Evolutionary conservation across 2,888 invertebrate genomes (phyloP).

Genomic region (Agrotis clavis): DNA sequence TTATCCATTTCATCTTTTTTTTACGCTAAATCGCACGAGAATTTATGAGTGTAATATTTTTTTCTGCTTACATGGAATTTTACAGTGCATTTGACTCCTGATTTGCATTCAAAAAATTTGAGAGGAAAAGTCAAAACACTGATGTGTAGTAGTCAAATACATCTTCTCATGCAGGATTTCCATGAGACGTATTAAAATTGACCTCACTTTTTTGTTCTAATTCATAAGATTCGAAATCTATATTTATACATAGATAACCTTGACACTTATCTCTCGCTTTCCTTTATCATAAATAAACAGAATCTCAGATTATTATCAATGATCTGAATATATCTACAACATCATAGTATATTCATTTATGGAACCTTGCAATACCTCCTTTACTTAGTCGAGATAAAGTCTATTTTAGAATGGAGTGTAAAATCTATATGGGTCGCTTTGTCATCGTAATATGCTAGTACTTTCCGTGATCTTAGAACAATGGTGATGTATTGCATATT

Average conservation of each 20-base stretch:
- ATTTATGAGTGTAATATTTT: neutral
- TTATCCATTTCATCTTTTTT: neutral
- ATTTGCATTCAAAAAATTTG: neutral
- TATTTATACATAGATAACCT: conserved; percentile 21
- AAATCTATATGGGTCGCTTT: conserved; percentile 12
- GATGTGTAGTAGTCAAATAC: neutral
- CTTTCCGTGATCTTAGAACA: conserved; percentile 40
- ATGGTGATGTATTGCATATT: conserved; percentile 21
- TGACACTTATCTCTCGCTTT: conserved; percentile 52
- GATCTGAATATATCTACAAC: conserved; percentile 39
- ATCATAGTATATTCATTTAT: conserved; percentile 12
- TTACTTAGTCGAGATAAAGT: neutral
- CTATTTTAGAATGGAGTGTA: neutral
- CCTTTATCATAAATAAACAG: conserved; percentile 64
- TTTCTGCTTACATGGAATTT: neutral
- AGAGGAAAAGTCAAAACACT: no score
- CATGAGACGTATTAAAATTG: neutral
- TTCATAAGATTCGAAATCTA: conserved; percentile 3
- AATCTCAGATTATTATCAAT: conserved; percentile 59
- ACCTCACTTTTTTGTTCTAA: neutral
- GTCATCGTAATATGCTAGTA: conserved; percentile 24
- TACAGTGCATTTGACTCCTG: neutral
- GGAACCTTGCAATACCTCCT: neutral
- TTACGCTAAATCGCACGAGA: neutral
- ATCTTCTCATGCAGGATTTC: neutral